These are phyloP conservation scores for Spicauda simplicius DNA, from an alignment of 2,888 invertebrate species.

Conservation along the genomic window DNA sequence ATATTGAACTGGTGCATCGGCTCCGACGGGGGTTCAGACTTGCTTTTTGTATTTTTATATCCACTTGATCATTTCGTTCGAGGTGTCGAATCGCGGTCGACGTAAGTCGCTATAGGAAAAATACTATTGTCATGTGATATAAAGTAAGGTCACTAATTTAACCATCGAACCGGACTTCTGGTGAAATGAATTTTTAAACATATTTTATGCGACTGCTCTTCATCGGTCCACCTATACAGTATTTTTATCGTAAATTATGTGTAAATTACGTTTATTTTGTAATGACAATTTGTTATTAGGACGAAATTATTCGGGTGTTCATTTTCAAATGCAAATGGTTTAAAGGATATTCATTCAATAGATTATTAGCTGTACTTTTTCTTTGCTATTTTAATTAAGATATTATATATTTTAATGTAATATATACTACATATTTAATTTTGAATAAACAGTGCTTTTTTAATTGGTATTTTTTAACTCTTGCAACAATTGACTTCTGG, in stretches of 20 bases:
- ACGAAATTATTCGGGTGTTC: conserved; percentile 72
- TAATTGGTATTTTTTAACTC: conserved; percentile 47
- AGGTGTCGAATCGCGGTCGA: conserved; percentile 42
- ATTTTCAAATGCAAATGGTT: conserved; percentile 67
- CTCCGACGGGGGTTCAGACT: conserved; percentile 67
- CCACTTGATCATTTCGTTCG: conserved; percentile 60
- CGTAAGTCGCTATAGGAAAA: conserved; percentile 13
- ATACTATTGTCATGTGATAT: conserved; percentile 36
- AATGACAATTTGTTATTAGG: conserved; percentile 67
- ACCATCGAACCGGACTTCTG: conserved; percentile 31
- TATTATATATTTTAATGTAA: conserved; percentile 81
- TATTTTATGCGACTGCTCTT: conserved; percentile 41
- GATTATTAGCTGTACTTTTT: conserved; percentile 81
- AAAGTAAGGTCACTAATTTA: conserved; percentile 34
- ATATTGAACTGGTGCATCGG: conserved; percentile 67
- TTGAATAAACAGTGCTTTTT: conserved; percentile 84
- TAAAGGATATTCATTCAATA: conserved; percentile 79
- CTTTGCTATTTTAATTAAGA: conserved; percentile 82
- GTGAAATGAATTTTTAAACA: conserved; percentile 35
- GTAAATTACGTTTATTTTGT: conserved; percentile 67
- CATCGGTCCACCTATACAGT: conserved; percentile 57
- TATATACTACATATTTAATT: conserved; percentile 80
- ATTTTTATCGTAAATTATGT: conserved; percentile 67
- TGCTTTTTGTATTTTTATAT: conserved; percentile 84
- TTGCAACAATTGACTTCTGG: too few relatives aligned